phyloP scores from a whole-genome alignment of 1,140 invertebrate species.

The Sesamia nonagrioides region DNA sequence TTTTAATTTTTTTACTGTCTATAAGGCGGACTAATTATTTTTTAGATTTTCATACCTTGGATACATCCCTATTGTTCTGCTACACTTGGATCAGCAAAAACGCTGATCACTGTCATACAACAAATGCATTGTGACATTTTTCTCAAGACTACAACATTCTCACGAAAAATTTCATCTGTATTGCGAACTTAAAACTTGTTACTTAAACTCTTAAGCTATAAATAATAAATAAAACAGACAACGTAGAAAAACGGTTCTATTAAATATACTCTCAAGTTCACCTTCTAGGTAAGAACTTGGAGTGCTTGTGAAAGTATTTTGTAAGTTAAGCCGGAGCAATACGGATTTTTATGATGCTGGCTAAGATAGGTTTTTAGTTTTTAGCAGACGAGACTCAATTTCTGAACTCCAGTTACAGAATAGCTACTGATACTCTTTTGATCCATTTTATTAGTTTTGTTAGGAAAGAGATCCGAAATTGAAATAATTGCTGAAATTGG shows the following conservation, averaged over 20 bases:
- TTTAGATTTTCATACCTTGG: no score
- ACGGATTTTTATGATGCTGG: constrained; percentile 37
- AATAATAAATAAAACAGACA: constrained; percentile 38
- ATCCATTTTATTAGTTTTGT: constrained; percentile 18
- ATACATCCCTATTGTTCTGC: no score
- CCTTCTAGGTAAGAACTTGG: constrained; percentile 32
- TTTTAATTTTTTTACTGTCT: no score
- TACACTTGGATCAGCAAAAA: no score
- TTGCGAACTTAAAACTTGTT: constrained; percentile 16
- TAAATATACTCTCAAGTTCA: constrained; percentile 36
- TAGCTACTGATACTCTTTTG: constrained; percentile 11
- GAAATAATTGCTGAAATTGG: neutral
- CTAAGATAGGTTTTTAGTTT: constrained; percentile 19
- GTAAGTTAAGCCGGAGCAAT: constrained; percentile 30
- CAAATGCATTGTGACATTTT: neutral
- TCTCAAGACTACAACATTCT: constrained; percentile 2
- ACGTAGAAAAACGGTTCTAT: constrained; percentile 35
- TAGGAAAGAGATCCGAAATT: neutral
- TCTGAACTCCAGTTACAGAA: neutral
- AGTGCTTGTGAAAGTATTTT: constrained; percentile 31
- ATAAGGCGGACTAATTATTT: no score
- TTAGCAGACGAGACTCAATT: constrained; percentile 7
- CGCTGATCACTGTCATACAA: no score
- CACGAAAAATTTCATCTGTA: neutral
- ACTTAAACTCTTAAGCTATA: constrained; percentile 28